phyloP scores from a whole-genome alignment of 1,140 invertebrate genomes.

The Lordiphosa collinella region DNA sequence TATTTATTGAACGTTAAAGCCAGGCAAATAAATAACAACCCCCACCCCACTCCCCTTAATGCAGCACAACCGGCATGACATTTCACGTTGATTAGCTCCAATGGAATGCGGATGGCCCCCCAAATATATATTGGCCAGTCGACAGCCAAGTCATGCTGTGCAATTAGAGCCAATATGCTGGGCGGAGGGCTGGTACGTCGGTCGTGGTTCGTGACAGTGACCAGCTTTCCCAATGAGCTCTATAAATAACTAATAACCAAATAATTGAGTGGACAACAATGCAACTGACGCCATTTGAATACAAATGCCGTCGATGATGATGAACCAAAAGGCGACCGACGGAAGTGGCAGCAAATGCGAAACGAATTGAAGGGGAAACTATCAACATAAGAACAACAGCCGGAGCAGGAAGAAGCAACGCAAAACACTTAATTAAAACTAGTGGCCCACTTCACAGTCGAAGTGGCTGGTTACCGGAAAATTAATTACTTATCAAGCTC shows the following conservation, averaged over 20 bases:
- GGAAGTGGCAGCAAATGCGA: too few relatives aligned
- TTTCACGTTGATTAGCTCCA: slow-evolving; percentile 49
- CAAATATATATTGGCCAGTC: slow-evolving; percentile 14
- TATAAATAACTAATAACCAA: slow-evolving; percentile 42
- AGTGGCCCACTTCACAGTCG: too few relatives aligned
- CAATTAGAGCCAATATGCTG: slow-evolving; percentile 17
- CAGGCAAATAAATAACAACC: slow-evolving; percentile 43
- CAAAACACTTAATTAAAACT: too few relatives aligned
- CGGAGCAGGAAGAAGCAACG: too few relatives aligned
- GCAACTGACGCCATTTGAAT: slow-evolving; percentile 1
- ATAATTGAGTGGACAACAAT: slow-evolving; percentile 28
- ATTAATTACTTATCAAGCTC: too few relatives aligned
- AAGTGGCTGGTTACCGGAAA: too few relatives aligned
- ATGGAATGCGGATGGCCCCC: slow-evolving; percentile 11
- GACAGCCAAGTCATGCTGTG: slow-evolving; percentile 24
- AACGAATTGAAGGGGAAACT: too few relatives aligned
- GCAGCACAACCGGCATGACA: slow-evolving; percentile 10
- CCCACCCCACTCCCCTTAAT: background rate
- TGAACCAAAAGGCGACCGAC: too few relatives aligned
- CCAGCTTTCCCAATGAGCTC: slow-evolving; percentile 24
- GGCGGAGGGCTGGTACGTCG: background rate
- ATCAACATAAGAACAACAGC: too few relatives aligned
- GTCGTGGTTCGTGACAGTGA: slow-evolving; percentile 1
- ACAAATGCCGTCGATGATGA: too few relatives aligned
- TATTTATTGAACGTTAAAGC: slow-evolving; percentile 62